Conservation (phyloP, 2,113 vertebrate genomes). For the Oreochromis tanganicae region DNA sequence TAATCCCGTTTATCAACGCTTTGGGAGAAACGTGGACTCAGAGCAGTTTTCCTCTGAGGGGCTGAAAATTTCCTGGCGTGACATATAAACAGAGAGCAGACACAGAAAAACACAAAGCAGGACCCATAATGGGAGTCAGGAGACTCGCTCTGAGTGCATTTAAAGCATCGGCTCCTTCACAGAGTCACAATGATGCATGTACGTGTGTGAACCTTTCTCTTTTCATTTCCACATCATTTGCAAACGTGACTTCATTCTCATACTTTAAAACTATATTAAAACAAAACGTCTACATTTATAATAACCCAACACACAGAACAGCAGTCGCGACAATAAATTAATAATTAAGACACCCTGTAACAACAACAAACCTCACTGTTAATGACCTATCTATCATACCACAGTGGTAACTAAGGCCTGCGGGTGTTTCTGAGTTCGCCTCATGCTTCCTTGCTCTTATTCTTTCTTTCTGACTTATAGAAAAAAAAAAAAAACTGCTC, state of each 20-base stretch:
- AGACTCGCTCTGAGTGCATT: conserved; percentile 37
- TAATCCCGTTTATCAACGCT: conserved; percentile 18
- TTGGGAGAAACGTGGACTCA: not conserved
- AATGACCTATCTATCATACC: not conserved
- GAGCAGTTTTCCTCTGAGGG: conserved; percentile 6
- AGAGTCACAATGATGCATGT: conserved; percentile 17
- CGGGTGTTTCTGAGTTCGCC: not conserved
- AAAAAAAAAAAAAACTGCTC: not conserved
- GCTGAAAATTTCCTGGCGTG: conserved; percentile 23
- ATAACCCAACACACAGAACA: not conserved
- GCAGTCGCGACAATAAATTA: not conserved
- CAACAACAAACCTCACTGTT: not conserved
- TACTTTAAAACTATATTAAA: not conserved
- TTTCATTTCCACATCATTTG: not conserved
- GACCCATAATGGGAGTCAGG: conserved; percentile 55
- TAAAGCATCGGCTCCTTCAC: conserved; percentile 37
- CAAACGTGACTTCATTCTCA: not conserved
- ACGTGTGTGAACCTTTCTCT: not conserved
- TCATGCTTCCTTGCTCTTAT: not conserved
- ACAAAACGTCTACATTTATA: not conserved
- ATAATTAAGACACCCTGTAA: not conserved
- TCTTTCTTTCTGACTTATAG: not conserved
- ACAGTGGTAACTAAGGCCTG: not conserved
- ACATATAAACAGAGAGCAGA: not conserved
- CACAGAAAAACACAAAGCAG: not conserved